Percentiles rank a stretch among this genome's conserved stretches.
Evolutionary conservation across 64 coral and sea anemone species (phyloP).

Genomic region (Orbicella faveolata): DNA sequence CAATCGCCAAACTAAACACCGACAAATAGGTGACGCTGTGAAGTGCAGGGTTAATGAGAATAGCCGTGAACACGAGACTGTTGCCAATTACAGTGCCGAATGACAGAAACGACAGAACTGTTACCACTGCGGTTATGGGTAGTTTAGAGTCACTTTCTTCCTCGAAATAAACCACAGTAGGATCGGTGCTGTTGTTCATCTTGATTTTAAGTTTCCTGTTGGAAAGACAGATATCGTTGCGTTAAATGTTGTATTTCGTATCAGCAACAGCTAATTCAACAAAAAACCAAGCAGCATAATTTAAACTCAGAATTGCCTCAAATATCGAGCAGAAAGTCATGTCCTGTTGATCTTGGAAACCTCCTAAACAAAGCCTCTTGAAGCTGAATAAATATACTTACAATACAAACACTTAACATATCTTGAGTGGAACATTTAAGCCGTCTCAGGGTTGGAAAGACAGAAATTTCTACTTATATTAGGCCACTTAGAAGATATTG

Average conservation of each 20-base stretch:
- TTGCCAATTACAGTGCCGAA: constrained; percentile 60
- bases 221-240: background rate
- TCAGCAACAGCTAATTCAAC: too few relatives aligned
- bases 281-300: too few relatives aligned
- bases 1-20: constrained; percentile 76
- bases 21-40: constrained; percentile 72
- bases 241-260: background rate
- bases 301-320: too few relatives aligned
- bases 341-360: too few relatives aligned
- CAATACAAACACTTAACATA: too few relatives aligned
- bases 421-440: too few relatives aligned
- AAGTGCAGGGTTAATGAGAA: constrained; percentile 67
- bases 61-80: constrained; percentile 52
- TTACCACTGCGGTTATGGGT: constrained; percentile 39
- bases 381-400: too few relatives aligned
- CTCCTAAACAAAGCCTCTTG: too few relatives aligned
- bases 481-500: too few relatives aligned
- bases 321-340: too few relatives aligned
- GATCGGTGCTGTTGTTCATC: background rate
- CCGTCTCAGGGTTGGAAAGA: too few relatives aligned
- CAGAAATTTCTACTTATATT: too few relatives aligned
- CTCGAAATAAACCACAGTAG: background rate
- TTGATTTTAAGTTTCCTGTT: background rate
- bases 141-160: background rate
- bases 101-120: constrained; percentile 43